Base-by-base conservation (phyloP, 2,113 vertebrate species). In the Oenanthe oenanthe region DNA sequence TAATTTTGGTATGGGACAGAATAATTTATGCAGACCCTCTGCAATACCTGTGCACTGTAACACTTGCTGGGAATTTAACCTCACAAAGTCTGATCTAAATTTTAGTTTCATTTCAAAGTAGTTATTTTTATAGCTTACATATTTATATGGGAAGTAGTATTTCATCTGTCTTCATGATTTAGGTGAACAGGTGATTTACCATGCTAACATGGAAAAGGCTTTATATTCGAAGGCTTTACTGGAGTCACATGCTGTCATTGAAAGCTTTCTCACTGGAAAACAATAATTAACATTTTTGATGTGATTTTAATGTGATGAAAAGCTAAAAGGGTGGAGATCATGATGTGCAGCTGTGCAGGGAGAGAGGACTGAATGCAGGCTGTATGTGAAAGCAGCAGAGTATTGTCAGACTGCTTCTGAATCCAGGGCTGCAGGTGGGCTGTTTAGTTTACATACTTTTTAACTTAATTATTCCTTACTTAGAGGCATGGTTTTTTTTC, bases 151-250 rank as follows among this genome's bases (percentile, higher is more conserved):
- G 57, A 84, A 53, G 34, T 71, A 79, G 57, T 68, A 75, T 93
- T 97, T 93, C 50, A 58, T 80, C 92, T 95, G 75, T 74, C 50
- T 77, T 95, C 58, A 80, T 95, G 89, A 95, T 97, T 95, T 95
- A 96, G 94, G 84, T 95, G 96, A 86, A 19, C 60, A 79, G 63
- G 25, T 5, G 26, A 87, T 57, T 92, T 88, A 83, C 63, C 70
- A 47, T 91, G 47, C 78, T 72, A 72, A 86, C 70, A 57, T 86
- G 77, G 75, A 81, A 89, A 71, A 88, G 29, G 50, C 42, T 91
- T 88, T 73, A 36, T 90, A 83, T 93, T 92, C 76, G 82, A 81
- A 70, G 67, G 38, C 67, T 91, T 92, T 70, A 29, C 42, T 88
- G 58, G 54, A 79, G 54, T 92, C 92, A 56, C 12, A 4, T 75